These are phyloP conservation scores for Nomada fabriciana DNA, from an alignment of 2,888 invertebrate species.

Conservation along the genomic window DNA sequence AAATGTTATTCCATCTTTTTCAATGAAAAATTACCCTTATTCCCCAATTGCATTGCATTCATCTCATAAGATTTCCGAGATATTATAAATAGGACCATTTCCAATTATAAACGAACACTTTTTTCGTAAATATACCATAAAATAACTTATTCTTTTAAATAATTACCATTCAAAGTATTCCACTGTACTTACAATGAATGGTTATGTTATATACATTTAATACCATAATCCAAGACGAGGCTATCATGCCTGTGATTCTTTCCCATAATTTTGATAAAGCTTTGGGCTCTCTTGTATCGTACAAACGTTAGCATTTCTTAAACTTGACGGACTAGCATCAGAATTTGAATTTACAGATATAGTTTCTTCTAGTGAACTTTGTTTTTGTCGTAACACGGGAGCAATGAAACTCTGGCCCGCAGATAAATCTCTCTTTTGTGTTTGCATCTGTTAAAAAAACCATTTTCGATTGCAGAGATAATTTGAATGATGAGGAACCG, in stretches of 20 bases:
- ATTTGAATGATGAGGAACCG: neutral
- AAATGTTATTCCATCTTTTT: neutral
- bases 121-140: slow-evolving; percentile 20
- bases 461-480: neutral
- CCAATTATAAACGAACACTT: slow-evolving; percentile 1
- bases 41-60: neutral
- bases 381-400: slow-evolving; percentile 79
- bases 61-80: slow-evolving; percentile 1
- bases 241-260: slow-evolving; percentile 74
- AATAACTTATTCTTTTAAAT: neutral
- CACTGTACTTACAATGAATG: neutral
- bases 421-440: slow-evolving; percentile 78
- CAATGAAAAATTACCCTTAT: slow-evolving; percentile 18
- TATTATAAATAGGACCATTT: slow-evolving; percentile 11
- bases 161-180: neutral
- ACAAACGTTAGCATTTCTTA: slow-evolving; percentile 71
- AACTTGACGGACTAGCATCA: slow-evolving; percentile 71
- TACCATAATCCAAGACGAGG: neutral
- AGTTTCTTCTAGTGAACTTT: slow-evolving; percentile 73
- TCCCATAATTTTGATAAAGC: slow-evolving; percentile 82
- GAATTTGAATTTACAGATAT: slow-evolving; percentile 73
- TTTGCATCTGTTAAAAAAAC: slow-evolving; percentile 71
- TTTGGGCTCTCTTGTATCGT: slow-evolving; percentile 80
- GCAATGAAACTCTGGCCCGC: slow-evolving; percentile 81
- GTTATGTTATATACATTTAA: neutral